Percentiles rank a stretch among this genome's conserved stretches.
Evolutionary conservation across 2,113 vertebrate genomes (phyloP).

Genomic region (Anoura caudifer): DNA sequence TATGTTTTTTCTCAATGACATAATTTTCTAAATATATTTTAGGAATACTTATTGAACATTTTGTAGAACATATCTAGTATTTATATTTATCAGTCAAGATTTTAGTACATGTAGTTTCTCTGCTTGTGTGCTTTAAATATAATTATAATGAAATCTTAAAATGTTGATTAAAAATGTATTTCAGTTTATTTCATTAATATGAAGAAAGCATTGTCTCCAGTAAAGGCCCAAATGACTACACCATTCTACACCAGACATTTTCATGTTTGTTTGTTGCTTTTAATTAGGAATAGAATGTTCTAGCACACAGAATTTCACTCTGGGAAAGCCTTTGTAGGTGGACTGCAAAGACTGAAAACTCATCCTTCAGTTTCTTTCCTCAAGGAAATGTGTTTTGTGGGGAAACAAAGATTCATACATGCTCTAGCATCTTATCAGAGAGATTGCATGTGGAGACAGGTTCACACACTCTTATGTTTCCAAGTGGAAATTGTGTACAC

Average conservation of each 20-base stretch:
- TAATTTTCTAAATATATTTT: background rate
- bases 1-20: background rate
- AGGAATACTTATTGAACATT: background rate
- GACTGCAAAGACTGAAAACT: background rate
- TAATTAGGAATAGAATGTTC: background rate
- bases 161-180: background rate
- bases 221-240: background rate
- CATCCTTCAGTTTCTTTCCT: background rate
- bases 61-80: conserved; percentile 31
- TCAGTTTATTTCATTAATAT: background rate
- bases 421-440: background rate
- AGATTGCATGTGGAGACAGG: background rate
- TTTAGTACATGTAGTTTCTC: conserved; percentile 25
- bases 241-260: background rate
- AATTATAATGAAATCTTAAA: background rate
- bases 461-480: background rate
- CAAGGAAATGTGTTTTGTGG: background rate
- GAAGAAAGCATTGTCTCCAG: background rate
- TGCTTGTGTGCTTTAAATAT: background rate
- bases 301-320: background rate
- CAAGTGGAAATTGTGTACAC: background rate
- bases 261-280: background rate
- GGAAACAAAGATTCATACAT: background rate
- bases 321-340: background rate
- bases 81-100: conserved; percentile 20